Percentiles rank a stretch among this genome's conserved stretches.
Evolutionary conservation across 2,888 invertebrate genomes (phyloP).

Genomic region (Empis livida): DNA sequence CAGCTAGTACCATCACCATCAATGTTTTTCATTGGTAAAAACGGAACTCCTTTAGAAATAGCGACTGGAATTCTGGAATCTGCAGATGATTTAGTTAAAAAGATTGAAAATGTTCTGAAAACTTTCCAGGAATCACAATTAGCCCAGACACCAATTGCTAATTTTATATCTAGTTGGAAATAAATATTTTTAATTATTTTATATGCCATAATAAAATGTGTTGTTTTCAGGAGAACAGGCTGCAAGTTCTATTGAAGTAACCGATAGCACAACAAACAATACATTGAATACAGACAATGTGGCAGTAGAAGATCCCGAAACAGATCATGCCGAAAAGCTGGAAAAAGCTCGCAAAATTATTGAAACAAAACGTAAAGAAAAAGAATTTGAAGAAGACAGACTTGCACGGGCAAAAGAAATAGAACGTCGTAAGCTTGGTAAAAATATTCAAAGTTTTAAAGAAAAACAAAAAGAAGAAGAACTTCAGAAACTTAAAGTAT

Average conservation of each 20-base stretch:
- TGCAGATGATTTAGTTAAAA: constrained; percentile 44
- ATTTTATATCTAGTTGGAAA: neutral
- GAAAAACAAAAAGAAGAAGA: constrained; percentile 65
- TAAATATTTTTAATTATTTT: no score
- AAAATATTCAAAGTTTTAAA: constrained; percentile 57
- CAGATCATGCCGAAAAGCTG: constrained; percentile 18
- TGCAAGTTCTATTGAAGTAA: no score
- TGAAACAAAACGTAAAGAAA: constrained; percentile 49
- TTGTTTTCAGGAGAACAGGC: no score
- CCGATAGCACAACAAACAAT: no score
- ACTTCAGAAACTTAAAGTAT: constrained; percentile 50
- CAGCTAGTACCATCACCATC: constrained; percentile 68
- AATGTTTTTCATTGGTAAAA: constrained; percentile 72
- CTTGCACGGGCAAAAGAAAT: constrained; percentile 48
- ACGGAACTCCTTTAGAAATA: constrained; percentile 69
- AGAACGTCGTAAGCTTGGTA: constrained; percentile 59
- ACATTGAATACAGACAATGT: no score
- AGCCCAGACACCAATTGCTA: neutral
- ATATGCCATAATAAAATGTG: no score
- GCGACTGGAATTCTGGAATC: constrained; percentile 49
- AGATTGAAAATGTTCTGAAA: constrained; percentile 48
- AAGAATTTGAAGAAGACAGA: constrained; percentile 54
- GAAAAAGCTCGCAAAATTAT: constrained; percentile 53
- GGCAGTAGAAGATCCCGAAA: neutral
- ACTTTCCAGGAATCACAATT: constrained; percentile 14